phyloP scores from a whole-genome alignment of 2,113 vertebrate genomes.

The Halcyon malimbica region DNA sequence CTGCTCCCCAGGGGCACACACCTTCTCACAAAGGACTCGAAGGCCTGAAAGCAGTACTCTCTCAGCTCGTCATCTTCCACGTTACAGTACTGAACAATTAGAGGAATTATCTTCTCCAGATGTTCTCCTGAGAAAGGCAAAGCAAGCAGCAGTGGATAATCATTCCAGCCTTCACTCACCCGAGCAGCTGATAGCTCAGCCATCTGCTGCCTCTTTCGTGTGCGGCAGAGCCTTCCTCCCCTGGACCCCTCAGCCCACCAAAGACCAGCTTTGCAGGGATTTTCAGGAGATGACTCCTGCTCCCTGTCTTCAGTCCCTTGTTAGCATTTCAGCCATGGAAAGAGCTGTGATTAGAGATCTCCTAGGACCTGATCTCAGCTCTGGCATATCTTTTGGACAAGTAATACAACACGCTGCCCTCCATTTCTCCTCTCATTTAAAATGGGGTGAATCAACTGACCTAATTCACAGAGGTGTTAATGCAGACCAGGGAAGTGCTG shows the following conservation, averaged over 20 bases:
- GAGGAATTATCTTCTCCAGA: conserved; percentile 89
- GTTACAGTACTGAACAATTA: conserved; percentile 87
- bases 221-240: background rate
- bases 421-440: background rate
- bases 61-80: conserved; percentile 92
- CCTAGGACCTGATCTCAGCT: background rate
- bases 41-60: conserved; percentile 93
- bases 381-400: background rate
- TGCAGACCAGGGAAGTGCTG: background rate
- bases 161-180: background rate
- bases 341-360: background rate
- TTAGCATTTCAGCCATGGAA: background rate
- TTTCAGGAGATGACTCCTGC: background rate
- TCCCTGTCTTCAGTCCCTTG: background rate
- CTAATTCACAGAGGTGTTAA: background rate
- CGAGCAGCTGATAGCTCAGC: background rate
- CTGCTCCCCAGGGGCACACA: conserved; percentile 18
- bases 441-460: background rate
- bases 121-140: conserved; percentile 81
- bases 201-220: background rate
- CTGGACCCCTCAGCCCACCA: background rate
- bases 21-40: conserved; percentile 92
- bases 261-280: background rate
- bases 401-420: background rate
- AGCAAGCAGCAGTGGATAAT: background rate